These are phyloP conservation scores for Mylabris sibirica DNA, from an alignment of 2,888 invertebrate species.

Conservation along the genomic window DNA sequence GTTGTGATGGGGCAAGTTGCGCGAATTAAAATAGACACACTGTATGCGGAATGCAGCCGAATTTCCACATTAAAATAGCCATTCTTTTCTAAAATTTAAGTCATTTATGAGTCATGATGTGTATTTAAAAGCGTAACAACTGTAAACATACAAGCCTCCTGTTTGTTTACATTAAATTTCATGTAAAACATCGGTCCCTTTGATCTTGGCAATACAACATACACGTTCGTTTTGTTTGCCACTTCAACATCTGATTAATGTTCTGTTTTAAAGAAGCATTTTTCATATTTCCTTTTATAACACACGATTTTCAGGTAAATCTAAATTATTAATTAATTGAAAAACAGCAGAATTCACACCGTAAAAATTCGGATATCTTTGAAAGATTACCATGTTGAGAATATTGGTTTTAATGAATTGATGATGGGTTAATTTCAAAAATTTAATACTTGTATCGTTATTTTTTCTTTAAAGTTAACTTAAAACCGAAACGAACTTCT, in stretches of 20 bases:
- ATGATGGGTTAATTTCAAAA: not conserved
- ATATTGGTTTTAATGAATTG: not conserved
- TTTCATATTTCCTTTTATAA: not conserved
- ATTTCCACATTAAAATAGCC: not conserved
- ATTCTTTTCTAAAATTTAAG: not conserved
- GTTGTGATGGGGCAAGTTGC: too few species aligned
- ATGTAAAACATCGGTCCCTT: conserved; percentile 42
- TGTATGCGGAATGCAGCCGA: not conserved
- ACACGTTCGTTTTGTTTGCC: conserved; percentile 24
- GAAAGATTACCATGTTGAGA: not conserved
- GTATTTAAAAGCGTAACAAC: conserved; percentile 21
- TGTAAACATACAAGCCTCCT: conserved; percentile 30
- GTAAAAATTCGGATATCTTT: too few species aligned
- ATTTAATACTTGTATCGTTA: conserved; percentile 14
- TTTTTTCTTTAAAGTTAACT: conserved; percentile 8
- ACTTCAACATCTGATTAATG: conserved; percentile 21
- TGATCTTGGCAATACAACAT: conserved; percentile 31
- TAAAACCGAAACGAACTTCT: not conserved
- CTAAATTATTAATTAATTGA: not conserved
- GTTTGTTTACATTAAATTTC: conserved; percentile 47
- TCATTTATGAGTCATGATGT: conserved; percentile 28
- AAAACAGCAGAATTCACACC: not conserved
- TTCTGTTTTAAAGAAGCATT: conserved; percentile 19
- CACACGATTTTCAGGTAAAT: not conserved
- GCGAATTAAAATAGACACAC: too few species aligned